A percentile compares a stretch with the other conserved stretches of the same genome.
These are phyloP conservation scores for Popillia japonica DNA, from an alignment of 1,140 invertebrate species.

Conservation along the genomic window DNA sequence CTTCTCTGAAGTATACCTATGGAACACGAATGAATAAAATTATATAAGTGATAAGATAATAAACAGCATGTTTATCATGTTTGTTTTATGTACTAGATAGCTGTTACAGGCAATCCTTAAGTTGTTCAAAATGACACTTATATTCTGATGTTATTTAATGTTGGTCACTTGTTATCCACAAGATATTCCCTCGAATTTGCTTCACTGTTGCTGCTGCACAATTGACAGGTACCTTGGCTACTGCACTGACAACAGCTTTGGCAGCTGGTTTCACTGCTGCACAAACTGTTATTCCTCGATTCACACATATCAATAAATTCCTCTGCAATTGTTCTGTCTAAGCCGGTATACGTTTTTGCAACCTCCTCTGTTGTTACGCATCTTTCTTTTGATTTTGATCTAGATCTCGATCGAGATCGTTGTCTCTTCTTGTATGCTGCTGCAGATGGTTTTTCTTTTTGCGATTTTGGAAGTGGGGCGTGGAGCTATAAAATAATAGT, in stretches of 20 bases:
- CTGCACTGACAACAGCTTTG: constrained; percentile 48
- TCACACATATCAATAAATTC: constrained; percentile 71
- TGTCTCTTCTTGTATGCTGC: constrained; percentile 15
- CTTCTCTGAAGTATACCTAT: too few species aligned
- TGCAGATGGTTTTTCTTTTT: background rate
- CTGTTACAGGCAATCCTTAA: too few species aligned
- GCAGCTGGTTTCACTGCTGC: constrained; percentile 51
- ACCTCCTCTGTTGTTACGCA: constrained; percentile 64
- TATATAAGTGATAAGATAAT: too few species aligned
- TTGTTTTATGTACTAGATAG: too few species aligned
- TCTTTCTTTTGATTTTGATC: constrained; percentile 50
- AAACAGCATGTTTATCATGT: too few species aligned
- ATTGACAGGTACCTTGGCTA: constrained; percentile 35
- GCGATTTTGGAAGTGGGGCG: constrained; percentile 29
- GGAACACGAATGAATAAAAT: too few species aligned
- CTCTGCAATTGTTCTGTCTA: constrained; percentile 71
- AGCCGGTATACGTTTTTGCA: constrained; percentile 69
- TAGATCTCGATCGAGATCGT: constrained; percentile 45
- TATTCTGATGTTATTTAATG: background rate
- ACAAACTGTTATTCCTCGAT: constrained; percentile 62
- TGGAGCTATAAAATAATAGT: constrained; percentile 21
- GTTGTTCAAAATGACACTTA: background rate
- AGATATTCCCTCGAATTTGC: constrained; percentile 34
- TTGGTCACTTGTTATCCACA: constrained; percentile 27
- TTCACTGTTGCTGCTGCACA: constrained; percentile 28